Conservation (phyloP, 2,888 invertebrate genomes). For the Nesidiocoris tenuis region DNA sequence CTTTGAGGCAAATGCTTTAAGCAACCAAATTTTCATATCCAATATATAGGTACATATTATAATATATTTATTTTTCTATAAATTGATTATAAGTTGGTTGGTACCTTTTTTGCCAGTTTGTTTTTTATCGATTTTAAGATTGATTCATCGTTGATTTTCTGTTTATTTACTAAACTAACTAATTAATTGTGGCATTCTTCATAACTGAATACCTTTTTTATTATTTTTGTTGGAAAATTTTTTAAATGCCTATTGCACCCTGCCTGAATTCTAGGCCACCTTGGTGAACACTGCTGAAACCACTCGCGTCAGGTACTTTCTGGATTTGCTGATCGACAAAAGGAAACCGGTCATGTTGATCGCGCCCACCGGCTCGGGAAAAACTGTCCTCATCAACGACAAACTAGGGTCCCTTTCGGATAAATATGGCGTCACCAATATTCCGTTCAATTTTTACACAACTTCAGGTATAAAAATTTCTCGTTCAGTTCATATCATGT, state of each 20-base stretch:
- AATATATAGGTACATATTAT: too few species aligned
- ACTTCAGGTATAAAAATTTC: constrained; percentile 65
- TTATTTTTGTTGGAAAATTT: neutral
- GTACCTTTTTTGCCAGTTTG: too few species aligned
- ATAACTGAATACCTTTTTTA: too few species aligned
- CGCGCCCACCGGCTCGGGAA: constrained; percentile 86
- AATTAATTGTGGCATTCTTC: too few species aligned
- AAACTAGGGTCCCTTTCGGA: constrained; percentile 73
- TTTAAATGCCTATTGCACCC: too few species aligned
- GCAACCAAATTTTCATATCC: too few species aligned
- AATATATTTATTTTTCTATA: too few species aligned
- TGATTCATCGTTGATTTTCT: too few species aligned
- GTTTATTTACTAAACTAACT: too few species aligned
- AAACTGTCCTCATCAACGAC: constrained; percentile 83
- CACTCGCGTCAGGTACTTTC: constrained; percentile 81
- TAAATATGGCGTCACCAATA: constrained; percentile 79
- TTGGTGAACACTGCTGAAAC: constrained; percentile 89
- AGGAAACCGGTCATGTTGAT: constrained; percentile 87
- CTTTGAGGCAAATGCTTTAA: too few species aligned
- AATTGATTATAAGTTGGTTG: too few species aligned
- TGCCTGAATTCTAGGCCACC: constrained; percentile 62
- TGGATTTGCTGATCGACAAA: constrained; percentile 76
- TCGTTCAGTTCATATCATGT: neutral
- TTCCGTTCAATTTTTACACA: constrained; percentile 93
- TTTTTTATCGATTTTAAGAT: too few species aligned